These are phyloP conservation scores for Premnoplex brunnescens DNA, from an alignment of 2,797 vertebrate species.

Conservation along the genomic window DNA sequence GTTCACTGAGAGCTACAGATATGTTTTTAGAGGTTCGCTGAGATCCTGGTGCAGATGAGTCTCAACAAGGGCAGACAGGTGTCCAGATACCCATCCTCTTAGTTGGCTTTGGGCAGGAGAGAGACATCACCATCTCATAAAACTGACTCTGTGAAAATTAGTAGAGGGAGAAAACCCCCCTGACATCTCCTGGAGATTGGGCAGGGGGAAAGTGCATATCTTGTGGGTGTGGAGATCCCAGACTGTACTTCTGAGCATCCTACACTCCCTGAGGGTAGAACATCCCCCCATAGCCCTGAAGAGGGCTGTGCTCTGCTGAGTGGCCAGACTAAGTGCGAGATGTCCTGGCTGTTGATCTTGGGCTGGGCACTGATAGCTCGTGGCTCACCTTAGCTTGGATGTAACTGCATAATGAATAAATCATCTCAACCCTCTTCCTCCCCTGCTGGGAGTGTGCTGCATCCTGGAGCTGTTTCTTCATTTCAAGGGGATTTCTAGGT, in stretches of 20 bases:
- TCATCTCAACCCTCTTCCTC: background rate
- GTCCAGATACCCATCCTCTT: background rate
- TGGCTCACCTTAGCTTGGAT: background rate
- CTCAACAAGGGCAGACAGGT: background rate
- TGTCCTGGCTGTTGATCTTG: background rate
- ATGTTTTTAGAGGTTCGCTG: background rate
- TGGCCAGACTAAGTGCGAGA: background rate
- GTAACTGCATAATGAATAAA: background rate
- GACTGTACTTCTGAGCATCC: background rate
- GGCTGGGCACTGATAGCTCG: background rate
- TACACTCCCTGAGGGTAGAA: background rate
- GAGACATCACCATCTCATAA: background rate
- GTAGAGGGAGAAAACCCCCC: fast-evolving
- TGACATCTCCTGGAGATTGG: background rate
- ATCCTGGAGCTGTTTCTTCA: background rate
- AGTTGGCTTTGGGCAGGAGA: background rate
- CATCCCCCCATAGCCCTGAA: background rate
- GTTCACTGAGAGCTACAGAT: background rate
- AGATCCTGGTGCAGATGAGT: background rate
- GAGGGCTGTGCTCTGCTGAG: background rate
- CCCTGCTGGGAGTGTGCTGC: background rate
- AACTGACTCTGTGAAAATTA: background rate
- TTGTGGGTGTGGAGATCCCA: background rate
- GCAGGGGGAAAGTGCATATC: background rate
- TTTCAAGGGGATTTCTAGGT: slow-evolving; percentile 39